Conservation (phyloP, 1,140 invertebrate species). For the Philopotamus ludificatus region DNA sequence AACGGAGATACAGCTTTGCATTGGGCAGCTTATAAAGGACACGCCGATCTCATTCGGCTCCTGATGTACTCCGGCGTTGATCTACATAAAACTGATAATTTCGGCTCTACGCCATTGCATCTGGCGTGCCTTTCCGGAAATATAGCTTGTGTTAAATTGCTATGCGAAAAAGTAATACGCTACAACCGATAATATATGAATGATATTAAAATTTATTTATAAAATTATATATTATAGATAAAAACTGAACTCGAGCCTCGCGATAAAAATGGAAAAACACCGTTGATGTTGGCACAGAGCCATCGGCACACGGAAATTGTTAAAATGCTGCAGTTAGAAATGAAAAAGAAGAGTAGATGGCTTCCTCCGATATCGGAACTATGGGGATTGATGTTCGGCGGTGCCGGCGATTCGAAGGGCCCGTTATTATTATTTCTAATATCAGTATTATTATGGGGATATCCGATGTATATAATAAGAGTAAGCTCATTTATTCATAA, state of each 20-base stretch:
- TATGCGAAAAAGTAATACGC: constrained; percentile 77
- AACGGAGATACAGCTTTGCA: constrained; percentile 91
- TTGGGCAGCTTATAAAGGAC: constrained; percentile 92
- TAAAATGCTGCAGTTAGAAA: constrained; percentile 74
- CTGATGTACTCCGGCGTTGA: constrained; percentile 89
- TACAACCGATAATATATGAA: too few species aligned
- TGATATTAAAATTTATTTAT: background rate
- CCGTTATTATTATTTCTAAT: constrained; percentile 82
- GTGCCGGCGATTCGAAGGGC: constrained; percentile 85
- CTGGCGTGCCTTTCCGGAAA: constrained; percentile 89
- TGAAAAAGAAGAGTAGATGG: constrained; percentile 77
- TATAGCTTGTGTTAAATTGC: constrained; percentile 72
- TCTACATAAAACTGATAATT: constrained; percentile 86
- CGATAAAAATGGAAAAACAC: constrained; percentile 91
- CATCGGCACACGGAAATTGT: constrained; percentile 83
- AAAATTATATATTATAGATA: constrained; percentile 55
- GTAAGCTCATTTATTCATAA: constrained; percentile 52
- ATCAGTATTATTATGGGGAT: constrained; percentile 85
- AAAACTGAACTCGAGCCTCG: constrained; percentile 80
- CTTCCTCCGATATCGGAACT: constrained; percentile 83
- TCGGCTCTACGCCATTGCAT: constrained; percentile 90
- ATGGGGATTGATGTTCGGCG: constrained; percentile 87
- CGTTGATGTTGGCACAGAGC: constrained; percentile 81
- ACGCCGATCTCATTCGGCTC: constrained; percentile 81
- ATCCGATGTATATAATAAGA: constrained; percentile 88